Conservation (phyloP, 2,113 vertebrate genomes). For the mouse (Mus musculus) region GRCm39 chr2:27394001-27394500, state of each 20-base stretch:
- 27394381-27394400: not conserved
- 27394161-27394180: not conserved
- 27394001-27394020: too few relatives aligned
- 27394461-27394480: not conserved
- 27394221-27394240: not conserved
- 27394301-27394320: not conserved
- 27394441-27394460: not conserved
- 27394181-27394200: not conserved
- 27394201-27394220: not conserved
- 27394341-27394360: constrained; percentile 59
- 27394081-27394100: not conserved
- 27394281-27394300: not conserved
- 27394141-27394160: not conserved
- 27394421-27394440: not conserved
- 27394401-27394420: constrained; percentile 18
- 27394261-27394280: not conserved
- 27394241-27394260: not conserved
- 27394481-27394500: not conserved
- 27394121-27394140: not conserved
- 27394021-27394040: too few relatives aligned
- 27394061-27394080: too few relatives aligned
- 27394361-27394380: not conserved
- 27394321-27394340: not conserved
- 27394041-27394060: too few relatives aligned
- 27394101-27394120: fast-evolving